phyloP scores from a whole-genome alignment of 2,797 vertebrate species.

The Synaphobranchus kaupii region DNA sequence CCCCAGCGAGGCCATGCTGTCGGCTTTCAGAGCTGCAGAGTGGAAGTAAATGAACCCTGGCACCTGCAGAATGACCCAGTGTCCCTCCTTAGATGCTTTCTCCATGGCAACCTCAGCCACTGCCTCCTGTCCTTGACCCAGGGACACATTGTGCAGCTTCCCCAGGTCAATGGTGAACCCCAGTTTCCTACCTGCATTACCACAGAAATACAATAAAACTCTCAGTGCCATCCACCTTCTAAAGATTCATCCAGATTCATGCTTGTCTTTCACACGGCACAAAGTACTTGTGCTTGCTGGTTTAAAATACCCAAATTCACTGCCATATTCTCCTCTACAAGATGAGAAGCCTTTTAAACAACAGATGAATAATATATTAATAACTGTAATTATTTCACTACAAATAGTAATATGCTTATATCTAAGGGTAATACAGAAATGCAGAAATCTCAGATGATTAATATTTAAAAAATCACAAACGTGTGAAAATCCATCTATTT shows the following conservation, averaged over 20 bases:
- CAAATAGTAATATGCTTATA: slow-evolving; percentile 6
- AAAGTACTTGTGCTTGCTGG: not conserved
- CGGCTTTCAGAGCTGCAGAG: not conserved
- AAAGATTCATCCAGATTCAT: not conserved
- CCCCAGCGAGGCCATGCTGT: not conserved
- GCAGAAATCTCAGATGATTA: not conserved
- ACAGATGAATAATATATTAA: not conserved
- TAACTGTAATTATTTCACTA: slow-evolving; percentile 1
- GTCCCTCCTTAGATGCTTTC: slow-evolving; percentile 85
- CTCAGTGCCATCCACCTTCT: not conserved
- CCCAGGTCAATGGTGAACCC: slow-evolving; percentile 83
- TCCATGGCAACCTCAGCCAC: slow-evolving; percentile 80
- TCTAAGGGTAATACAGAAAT: slow-evolving; percentile 9
- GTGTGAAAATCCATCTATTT: not conserved
- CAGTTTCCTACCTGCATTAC: slow-evolving; percentile 72
- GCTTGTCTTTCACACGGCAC: not conserved
- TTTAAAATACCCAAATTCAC: not conserved
- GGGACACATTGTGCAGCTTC: slow-evolving; percentile 80
- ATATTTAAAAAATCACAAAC: slow-evolving; percentile 10
- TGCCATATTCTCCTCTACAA: too few relatives aligned
- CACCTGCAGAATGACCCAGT: slow-evolving; percentile 89
- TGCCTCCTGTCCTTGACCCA: slow-evolving; percentile 85
- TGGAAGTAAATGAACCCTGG: slow-evolving; percentile 23
- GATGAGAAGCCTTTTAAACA: not conserved
- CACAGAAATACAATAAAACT: slow-evolving; percentile 1